Base-by-base conservation (phyloP, 1,140 invertebrate species). In the Zaprionus davidi region DNA sequence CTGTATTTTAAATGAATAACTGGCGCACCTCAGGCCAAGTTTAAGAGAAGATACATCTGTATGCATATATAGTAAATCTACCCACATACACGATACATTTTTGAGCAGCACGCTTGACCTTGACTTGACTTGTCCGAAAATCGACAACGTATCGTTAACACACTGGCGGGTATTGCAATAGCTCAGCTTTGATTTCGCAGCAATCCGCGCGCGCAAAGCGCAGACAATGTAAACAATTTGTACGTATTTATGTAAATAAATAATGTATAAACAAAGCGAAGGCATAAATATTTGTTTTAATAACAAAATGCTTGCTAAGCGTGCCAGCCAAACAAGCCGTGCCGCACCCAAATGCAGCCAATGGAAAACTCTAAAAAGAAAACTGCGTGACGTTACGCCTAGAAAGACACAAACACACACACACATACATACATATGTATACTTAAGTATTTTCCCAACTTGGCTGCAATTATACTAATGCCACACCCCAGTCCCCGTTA, bases 201-300 rank as follows among this genome's bases (percentile, higher is more conserved):
- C 46, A 64, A 53, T 53, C 51, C 24, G n/a, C 26, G 60, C 24
- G 20, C 34, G 24, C 60, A 5, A 51, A 51, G 17, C 46, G 12
- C 46, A 46, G n/a, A 46, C n/a, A 51, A 4, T 51, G 46, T 51
- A 51, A 51, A 51, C 46, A 22, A 53, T 46, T 36, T 53, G 20
- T 53, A 28, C n/a, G 24, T 58, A 17, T 57, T 46, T 58, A 38
- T 51, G 24, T 58, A 41, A 36, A 44, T 68, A 62, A 28, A 64
- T 53, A 68, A 60, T 17, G 28, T 7, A 24, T 51, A 20, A 51
- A 34, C 38, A 55, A 70, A 72, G 56, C 63, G 20, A 59, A 60
- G n/a, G 60, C 73, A 64, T 81, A 84, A 84, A 90, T 84, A 90
- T 90, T 90, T 78, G 75, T 71, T 90, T 75, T 71, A 87, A 74